Evolutionary conservation across 2,888 invertebrate genomes (phyloP).

Genomic region (Graphium colonna): DNA sequence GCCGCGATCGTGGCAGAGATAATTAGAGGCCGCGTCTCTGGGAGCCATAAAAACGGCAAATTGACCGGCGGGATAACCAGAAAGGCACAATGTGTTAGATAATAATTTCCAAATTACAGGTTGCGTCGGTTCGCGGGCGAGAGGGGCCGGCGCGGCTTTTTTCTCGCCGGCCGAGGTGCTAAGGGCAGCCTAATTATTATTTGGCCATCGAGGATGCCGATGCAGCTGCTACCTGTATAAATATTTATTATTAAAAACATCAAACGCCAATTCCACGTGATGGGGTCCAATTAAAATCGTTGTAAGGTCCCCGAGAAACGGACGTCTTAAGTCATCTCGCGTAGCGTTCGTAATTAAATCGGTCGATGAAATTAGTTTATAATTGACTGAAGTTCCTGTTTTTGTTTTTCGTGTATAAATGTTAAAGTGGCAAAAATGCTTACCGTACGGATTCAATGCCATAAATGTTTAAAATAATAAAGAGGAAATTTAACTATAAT

Average conservation of each 20-base stretch:
- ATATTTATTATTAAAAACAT: constrained; percentile 77
- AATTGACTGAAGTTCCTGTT: too few relatives aligned
- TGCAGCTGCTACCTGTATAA: constrained; percentile 80
- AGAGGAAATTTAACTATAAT: too few relatives aligned
- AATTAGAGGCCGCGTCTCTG: constrained; percentile 78
- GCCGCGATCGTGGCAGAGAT: constrained; percentile 75
- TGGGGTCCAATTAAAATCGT: constrained; percentile 63
- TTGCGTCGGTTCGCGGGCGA: constrained; percentile 74
- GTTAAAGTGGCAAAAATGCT: too few relatives aligned
- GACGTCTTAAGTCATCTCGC: not conserved
- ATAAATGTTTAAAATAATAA: too few relatives aligned
- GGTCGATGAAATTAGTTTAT: not conserved
- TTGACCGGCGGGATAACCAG: constrained; percentile 80
- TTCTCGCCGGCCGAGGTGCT: constrained; percentile 76
- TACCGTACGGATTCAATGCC: too few relatives aligned
- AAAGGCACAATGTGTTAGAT: constrained; percentile 81
- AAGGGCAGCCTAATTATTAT: constrained; percentile 80
- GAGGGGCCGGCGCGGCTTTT: constrained; percentile 57
- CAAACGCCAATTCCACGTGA: constrained; percentile 71
- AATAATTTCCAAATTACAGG: constrained; percentile 81
- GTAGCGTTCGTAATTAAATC: constrained; percentile 14
- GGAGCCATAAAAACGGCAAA: constrained; percentile 80
- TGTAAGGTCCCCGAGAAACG: too few relatives aligned
- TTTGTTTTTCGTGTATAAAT: too few relatives aligned
- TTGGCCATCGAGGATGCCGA: constrained; percentile 77